Percentiles rank a stretch among this genome's conserved stretches.
Conservation (phyloP, 2,113 vertebrate genomes). For the Odocoileus hemionus region DNA sequence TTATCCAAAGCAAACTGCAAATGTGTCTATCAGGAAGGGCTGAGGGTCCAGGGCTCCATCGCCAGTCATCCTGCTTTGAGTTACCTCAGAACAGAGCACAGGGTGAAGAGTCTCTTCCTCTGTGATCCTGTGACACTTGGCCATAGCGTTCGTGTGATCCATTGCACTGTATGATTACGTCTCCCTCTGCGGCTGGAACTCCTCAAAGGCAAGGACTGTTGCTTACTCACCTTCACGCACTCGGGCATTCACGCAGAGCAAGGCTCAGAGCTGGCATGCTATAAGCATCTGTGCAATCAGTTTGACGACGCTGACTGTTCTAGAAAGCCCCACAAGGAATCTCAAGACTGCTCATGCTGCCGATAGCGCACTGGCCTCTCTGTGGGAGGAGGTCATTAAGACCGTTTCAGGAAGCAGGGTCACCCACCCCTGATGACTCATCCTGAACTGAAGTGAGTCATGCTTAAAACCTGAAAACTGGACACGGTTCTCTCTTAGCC, state of each 20-base stretch:
- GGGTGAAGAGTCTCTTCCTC: neutral
- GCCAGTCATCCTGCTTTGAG: neutral
- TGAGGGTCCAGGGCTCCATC: neutral
- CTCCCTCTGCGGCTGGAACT: neutral
- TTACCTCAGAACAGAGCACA: neutral
- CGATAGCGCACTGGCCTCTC: neutral
- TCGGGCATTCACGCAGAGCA: neutral
- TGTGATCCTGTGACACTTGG: neutral
- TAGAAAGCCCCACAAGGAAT: neutral
- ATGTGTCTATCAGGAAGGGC: neutral
- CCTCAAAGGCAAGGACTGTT: neutral
- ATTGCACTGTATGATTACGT: neutral
- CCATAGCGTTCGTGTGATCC: neutral
- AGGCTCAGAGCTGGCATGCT: neutral
- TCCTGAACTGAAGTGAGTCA: neutral
- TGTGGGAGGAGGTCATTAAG: neutral
- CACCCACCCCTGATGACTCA: neutral
- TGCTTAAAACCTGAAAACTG: neutral
- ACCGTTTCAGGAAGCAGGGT: neutral
- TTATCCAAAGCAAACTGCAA: neutral
- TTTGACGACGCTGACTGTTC: neutral
- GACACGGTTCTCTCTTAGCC: neutral
- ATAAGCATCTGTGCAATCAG: neutral
- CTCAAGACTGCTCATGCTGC: neutral
- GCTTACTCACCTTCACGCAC: neutral